Conservation (phyloP, 2,113 vertebrate genomes). For the Cyanistes caeruleus region DNA sequence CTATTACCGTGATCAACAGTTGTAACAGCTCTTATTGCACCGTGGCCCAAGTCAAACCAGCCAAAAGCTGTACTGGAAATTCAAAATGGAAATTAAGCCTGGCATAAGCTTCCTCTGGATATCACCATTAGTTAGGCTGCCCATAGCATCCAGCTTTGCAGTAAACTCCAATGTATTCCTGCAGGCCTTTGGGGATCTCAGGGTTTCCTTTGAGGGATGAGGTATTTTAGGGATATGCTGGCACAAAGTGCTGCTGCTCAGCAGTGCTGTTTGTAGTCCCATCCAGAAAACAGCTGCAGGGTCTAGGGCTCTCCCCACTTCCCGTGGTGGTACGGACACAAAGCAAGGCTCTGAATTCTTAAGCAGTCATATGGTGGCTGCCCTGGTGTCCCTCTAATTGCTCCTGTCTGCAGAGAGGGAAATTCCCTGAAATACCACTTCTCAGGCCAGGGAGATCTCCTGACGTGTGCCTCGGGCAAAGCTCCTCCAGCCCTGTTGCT, state of each 20-base stretch:
- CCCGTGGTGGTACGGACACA: neutral
- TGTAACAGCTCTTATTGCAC: neutral
- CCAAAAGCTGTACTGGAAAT: neutral
- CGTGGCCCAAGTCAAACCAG: neutral
- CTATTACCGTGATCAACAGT: neutral
- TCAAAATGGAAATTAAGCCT: neutral
- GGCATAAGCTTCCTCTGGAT: neutral
- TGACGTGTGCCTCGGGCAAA: neutral
- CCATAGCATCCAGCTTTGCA: neutral
- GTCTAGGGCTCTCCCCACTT: neutral
- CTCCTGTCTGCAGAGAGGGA: neutral
- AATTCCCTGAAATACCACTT: neutral
- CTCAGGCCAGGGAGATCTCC: neutral
- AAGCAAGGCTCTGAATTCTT: neutral
- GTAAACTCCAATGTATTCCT: neutral
- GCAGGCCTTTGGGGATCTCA: neutral
- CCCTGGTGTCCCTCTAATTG: neutral
- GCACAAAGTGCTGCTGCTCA: neutral
- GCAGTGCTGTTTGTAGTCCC: neutral
- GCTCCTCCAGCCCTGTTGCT: neutral
- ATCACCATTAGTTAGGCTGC: neutral
- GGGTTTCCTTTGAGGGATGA: neutral
- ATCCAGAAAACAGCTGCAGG: neutral
- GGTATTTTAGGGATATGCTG: neutral
- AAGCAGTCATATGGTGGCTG: neutral